A percentile compares a stretch with the other conserved stretches of the same genome.
phyloP scores from a whole-genome alignment of 2,888 invertebrate species.

The Abrostola triplasia region DNA sequence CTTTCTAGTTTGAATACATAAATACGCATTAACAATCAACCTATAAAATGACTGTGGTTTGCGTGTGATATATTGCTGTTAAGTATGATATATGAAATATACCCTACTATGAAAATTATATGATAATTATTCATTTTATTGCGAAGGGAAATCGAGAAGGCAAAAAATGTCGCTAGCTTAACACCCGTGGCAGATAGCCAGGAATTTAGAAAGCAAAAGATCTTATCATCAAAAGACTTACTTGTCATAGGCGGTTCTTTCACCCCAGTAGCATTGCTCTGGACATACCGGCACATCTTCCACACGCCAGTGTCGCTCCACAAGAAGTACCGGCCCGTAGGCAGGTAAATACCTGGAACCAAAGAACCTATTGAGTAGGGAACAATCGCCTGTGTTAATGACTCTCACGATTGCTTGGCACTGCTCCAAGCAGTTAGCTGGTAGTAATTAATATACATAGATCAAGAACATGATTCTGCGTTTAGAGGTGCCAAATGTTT shows the following conservation, averaged over 20 bases:
- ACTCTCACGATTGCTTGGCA: conserved; percentile 50
- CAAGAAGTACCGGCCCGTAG: conserved; percentile 88
- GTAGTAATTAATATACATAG: conserved; percentile 52
- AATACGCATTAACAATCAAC: too few relatives aligned
- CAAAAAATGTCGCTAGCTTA: too few relatives aligned
- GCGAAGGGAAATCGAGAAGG: too few relatives aligned
- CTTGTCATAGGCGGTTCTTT: conserved; percentile 66
- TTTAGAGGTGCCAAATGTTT: conserved; percentile 49
- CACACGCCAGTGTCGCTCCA: conserved; percentile 92
- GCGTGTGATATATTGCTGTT: too few relatives aligned
- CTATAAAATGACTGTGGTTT: too few relatives aligned
- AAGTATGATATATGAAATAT: too few relatives aligned
- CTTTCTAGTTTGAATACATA: background rate
- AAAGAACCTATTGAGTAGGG: conserved; percentile 44
- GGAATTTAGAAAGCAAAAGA: background rate
- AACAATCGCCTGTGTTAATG: conserved; percentile 56
- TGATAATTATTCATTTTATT: background rate
- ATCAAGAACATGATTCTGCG: conserved; percentile 50
- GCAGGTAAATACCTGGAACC: conserved; percentile 87
- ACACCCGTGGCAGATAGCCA: background rate
- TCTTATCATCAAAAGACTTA: conserved; percentile 61
- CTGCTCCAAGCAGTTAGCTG: conserved; percentile 46
- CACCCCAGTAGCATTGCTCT: conserved; percentile 62
- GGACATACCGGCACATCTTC: conserved; percentile 88
- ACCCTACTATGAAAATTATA: background rate